These are phyloP conservation scores for Melieria picta DNA, from an alignment of 2,888 invertebrate species.

Conservation along the genomic window DNA sequence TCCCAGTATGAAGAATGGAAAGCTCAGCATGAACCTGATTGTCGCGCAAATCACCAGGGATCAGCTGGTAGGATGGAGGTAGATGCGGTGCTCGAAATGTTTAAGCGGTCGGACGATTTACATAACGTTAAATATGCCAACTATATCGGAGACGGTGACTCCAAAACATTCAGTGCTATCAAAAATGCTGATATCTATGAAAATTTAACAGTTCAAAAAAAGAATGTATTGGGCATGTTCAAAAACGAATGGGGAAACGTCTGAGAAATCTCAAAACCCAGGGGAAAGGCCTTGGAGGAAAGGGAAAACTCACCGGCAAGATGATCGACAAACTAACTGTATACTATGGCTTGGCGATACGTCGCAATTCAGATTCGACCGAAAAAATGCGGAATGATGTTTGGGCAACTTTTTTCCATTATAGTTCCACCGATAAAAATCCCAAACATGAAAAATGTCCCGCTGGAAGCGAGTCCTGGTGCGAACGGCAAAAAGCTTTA, in stretches of 20 bases:
- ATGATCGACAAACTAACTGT: conserved; percentile 18
- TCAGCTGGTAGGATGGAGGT: conserved; percentile 27
- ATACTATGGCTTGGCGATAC: conserved; percentile 20
- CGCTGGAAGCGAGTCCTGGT: neutral
- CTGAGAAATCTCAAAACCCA: conserved; percentile 6
- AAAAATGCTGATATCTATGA: neutral
- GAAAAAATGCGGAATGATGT: conserved; percentile 14
- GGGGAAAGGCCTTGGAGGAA: conserved; percentile 4
- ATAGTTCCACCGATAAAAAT: neutral
- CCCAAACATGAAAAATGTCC: neutral
- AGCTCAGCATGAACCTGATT: neutral
- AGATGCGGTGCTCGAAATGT: conserved; percentile 21
- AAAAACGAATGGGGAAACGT: conserved; percentile 24
- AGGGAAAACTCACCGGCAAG: conserved; percentile 18
- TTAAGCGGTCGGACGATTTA: conserved; percentile 9
- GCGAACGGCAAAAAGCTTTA: conserved; percentile 6
- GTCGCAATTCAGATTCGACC: neutral
- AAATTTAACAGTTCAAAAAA: neutral
- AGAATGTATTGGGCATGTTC: conserved; percentile 1
- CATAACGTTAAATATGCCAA: conserved; percentile 18
- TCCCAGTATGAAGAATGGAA: conserved; percentile 12
- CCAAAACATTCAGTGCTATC: conserved; percentile 13
- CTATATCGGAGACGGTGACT: conserved; percentile 22
- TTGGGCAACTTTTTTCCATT: conserved; percentile 3
- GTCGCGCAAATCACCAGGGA: conserved; percentile 23